Percentiles rank a stretch among this genome's conserved stretches.
These are phyloP conservation scores for Atta colombica DNA, from an alignment of 1,140 invertebrate genomes.

Conservation along the genomic window DNA sequence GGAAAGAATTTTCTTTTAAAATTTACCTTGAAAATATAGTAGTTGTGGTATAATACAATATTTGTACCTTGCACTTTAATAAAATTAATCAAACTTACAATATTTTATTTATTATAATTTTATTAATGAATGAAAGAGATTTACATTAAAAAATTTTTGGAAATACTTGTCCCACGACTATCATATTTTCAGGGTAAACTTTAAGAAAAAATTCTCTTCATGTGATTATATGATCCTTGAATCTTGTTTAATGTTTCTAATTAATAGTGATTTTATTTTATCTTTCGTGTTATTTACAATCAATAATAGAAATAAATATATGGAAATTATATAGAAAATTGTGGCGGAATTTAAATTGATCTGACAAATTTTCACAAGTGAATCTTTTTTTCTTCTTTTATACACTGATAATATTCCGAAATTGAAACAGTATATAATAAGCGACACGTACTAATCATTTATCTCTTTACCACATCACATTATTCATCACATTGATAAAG, in stretches of 20 bases:
- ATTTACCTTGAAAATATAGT: too few species aligned
- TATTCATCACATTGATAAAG: slow-evolving; percentile 41
- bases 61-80: too few species aligned
- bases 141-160: too few species aligned
- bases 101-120: too few species aligned
- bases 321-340: too few species aligned
- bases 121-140: too few species aligned
- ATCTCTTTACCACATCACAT: slow-evolving; percentile 17
- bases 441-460: slow-evolving; percentile 24
- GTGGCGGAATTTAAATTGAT: not conserved
- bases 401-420: not conserved
- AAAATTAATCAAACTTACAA: too few species aligned
- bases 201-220: too few species aligned
- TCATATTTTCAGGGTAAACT: too few species aligned
- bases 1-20: too few species aligned
- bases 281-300: not conserved
- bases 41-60: too few species aligned
- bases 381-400: not conserved
- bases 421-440: not conserved
- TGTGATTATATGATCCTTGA: not conserved
- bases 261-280: not conserved
- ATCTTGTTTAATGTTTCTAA: not conserved
- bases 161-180: too few species aligned
- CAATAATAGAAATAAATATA: not conserved
- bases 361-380: not conserved